Conservation (phyloP, 2,888 invertebrate species). For the Nomada fucata region DNA sequence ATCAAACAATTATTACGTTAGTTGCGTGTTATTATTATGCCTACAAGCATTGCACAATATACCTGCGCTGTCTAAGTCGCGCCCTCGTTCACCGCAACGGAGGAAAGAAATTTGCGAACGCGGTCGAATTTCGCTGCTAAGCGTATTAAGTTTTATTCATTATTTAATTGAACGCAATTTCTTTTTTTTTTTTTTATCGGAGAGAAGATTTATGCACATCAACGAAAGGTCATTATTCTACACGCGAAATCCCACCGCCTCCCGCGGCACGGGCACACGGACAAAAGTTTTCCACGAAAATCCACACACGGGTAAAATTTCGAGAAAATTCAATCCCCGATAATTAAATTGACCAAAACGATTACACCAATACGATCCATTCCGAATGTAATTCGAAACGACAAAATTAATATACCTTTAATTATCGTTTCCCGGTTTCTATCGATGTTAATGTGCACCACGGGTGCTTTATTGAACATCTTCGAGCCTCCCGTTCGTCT, state of each 20-base stretch:
- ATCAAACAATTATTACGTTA: constrained; percentile 58
- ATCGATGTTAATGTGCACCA: background rate
- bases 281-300: background rate
- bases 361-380: constrained; percentile 28
- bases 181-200: no score
- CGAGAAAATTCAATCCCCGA: constrained; percentile 26
- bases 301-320: constrained; percentile 11
- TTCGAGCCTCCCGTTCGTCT: background rate
- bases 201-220: no score
- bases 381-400: constrained; percentile 33
- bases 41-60: constrained; percentile 8
- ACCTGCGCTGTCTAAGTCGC: background rate
- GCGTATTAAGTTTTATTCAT: background rate
- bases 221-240: no score
- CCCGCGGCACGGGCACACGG: background rate
- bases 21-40: constrained; percentile 39
- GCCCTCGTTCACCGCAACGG: no score
- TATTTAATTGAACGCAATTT: background rate
- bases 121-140: background rate
- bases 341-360: constrained; percentile 50
- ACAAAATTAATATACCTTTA: constrained; percentile 31
- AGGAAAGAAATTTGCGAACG: background rate
- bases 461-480: background rate
- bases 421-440: constrained; percentile 30
- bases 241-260: no score